Evolutionary conservation across 2,797 vertebrate species (phyloP).

Genomic region (Hyperoplus lanceolatus): DNA sequence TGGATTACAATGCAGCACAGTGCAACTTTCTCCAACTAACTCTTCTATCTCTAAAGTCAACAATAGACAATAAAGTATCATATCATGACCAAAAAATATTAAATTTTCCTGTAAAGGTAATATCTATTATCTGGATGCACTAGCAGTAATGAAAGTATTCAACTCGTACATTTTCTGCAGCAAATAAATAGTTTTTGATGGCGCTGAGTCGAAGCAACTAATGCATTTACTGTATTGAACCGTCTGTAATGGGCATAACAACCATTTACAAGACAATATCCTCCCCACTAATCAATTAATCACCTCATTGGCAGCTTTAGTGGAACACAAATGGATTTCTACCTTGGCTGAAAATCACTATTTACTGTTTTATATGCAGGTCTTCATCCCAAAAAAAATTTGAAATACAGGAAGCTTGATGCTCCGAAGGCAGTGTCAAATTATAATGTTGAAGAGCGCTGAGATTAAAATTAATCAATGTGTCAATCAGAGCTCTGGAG

Average conservation of each 20-base stretch:
- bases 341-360: constrained; percentile 27
- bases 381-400: background rate
- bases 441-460: constrained; percentile 1
- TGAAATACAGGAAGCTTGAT: background rate
- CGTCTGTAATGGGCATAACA: constrained; percentile 1
- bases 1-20: constrained; percentile 25
- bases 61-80: background rate
- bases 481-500: constrained; percentile 31
- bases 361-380: constrained; percentile 6
- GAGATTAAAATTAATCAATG: constrained; percentile 30
- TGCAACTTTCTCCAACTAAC: background rate
- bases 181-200: background rate
- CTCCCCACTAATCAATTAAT: constrained; percentile 19
- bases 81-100: background rate
- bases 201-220: constrained; percentile 3
- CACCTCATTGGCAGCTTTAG: constrained; percentile 19
- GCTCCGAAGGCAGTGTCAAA: background rate
- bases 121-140: background rate
- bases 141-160: background rate
- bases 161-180: background rate
- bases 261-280: constrained; percentile 36
- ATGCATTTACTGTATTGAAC: constrained; percentile 9
- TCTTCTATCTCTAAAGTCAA: constrained; percentile 15
- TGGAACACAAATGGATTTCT: constrained; percentile 29
- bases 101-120: too few species aligned